Conservation (phyloP, 2,113 vertebrate genomes). For the Aptenodytes forsteri region DNA sequence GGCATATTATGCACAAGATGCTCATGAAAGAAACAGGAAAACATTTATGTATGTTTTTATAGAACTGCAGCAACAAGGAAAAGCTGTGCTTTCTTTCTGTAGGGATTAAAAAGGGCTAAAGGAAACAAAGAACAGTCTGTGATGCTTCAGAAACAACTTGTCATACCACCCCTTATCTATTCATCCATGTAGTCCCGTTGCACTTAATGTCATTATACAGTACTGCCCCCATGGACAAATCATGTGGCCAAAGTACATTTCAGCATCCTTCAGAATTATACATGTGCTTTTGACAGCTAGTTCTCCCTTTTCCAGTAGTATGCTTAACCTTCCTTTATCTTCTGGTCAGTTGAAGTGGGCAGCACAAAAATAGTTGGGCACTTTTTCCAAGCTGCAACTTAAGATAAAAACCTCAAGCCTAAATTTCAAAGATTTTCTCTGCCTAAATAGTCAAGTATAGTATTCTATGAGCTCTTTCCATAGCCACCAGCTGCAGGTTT, state of each 20-base stretch:
- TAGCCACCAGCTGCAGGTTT: not conserved
- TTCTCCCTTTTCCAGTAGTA: not conserved
- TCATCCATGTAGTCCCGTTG: not conserved
- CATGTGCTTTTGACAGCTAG: not conserved
- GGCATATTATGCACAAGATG: not conserved
- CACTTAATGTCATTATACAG: not conserved
- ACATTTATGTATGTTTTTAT: not conserved
- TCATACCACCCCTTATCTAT: not conserved
- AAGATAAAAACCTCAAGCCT: not conserved
- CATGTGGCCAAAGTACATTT: not conserved
- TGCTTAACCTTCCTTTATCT: not conserved
- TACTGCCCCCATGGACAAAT: not conserved
- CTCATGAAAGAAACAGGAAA: not conserved
- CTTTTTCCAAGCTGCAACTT: not conserved
- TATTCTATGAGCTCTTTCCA: not conserved
- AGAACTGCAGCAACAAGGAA: not conserved
- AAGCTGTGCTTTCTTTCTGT: not conserved
- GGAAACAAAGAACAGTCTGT: not conserved
- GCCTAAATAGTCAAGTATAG: not conserved
- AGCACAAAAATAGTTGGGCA: not conserved
- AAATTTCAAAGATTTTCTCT: not conserved
- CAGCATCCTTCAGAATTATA: not conserved
- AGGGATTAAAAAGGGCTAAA: not conserved
- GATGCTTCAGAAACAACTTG: not conserved
- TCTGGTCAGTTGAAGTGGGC: not conserved